Conservation (phyloP, 2,797 vertebrate species). For the Neosalanx taihuensis region DNA sequence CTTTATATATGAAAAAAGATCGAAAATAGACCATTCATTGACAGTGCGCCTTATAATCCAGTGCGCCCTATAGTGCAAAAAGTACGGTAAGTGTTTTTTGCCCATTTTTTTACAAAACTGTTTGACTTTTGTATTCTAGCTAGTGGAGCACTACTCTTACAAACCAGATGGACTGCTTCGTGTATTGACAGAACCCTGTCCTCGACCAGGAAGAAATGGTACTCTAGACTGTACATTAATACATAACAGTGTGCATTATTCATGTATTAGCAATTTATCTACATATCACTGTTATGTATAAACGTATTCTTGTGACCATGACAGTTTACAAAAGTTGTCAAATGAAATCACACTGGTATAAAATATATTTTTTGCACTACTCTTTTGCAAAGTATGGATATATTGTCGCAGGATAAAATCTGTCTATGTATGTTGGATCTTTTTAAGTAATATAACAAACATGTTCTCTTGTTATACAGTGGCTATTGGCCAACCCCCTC, state of each 20-base stretch:
- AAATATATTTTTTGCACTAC: neutral
- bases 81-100: too few relatives aligned
- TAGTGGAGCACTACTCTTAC: slow-evolving; percentile 97
- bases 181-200: slow-evolving; percentile 85
- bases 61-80: too few relatives aligned
- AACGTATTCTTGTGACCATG: neutral
- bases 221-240: slow-evolving; percentile 9
- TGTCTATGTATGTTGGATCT: too few relatives aligned
- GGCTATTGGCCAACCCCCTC: slow-evolving; percentile 32
- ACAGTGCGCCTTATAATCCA: too few relatives aligned
- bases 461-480: slow-evolving; percentile 18
- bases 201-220: slow-evolving; percentile 58
- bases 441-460: neutral
- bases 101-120: neutral
- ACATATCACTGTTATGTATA: neutral
- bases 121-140: slow-evolving; percentile 59
- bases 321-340: neutral
- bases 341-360: neutral
- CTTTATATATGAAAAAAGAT: too few relatives aligned
- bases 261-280: too few relatives aligned
- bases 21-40: too few relatives aligned
- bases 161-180: slow-evolving; percentile 91
- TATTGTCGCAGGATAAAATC: neutral
- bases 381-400: neutral
- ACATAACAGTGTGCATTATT: too few relatives aligned